Evolutionary conservation across 2,113 vertebrate species (phyloP).

Genomic region (Alligator sinensis): DNA sequence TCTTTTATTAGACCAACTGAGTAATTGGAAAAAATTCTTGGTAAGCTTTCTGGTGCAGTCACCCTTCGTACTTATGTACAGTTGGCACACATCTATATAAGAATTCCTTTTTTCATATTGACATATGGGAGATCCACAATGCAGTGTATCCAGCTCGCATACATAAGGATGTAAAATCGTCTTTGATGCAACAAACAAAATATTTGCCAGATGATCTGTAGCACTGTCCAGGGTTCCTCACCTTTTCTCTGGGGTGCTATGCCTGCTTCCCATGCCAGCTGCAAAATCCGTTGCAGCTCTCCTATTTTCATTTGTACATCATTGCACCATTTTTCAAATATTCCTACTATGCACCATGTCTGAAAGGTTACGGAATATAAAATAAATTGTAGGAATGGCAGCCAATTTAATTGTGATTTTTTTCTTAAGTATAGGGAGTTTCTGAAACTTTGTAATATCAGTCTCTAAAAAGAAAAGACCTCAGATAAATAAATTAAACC

Average conservation of each 20-base stretch:
- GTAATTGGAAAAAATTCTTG: too few relatives aligned
- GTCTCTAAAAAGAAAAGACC: background rate
- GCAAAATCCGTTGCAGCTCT: background rate
- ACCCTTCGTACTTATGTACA: background rate
- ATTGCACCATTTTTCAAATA: background rate
- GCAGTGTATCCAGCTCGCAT: rapidly evolving
- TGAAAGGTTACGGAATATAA: background rate
- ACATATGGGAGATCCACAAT: background rate
- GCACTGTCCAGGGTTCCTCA: background rate
- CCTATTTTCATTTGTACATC: rapidly evolving
- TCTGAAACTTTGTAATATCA: background rate
- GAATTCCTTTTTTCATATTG: background rate
- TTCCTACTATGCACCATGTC: background rate
- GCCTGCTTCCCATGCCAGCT: rapidly evolving
- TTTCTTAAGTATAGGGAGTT: background rate
- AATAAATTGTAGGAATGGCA: background rate
- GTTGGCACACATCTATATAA: conserved; percentile 6
- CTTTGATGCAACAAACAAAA: background rate
- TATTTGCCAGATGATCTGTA: background rate
- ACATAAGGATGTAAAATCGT: background rate
- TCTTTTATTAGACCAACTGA: too few relatives aligned
- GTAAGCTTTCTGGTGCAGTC: too few relatives aligned
- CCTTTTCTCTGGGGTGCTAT: background rate
- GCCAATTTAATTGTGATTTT: background rate
- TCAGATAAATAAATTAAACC: background rate